Percentiles rank a stretch among this genome's conserved stretches.
Evolutionary conservation across 1,140 invertebrate genomes (phyloP).

Genomic region (Zaprionus inermis): DNA sequence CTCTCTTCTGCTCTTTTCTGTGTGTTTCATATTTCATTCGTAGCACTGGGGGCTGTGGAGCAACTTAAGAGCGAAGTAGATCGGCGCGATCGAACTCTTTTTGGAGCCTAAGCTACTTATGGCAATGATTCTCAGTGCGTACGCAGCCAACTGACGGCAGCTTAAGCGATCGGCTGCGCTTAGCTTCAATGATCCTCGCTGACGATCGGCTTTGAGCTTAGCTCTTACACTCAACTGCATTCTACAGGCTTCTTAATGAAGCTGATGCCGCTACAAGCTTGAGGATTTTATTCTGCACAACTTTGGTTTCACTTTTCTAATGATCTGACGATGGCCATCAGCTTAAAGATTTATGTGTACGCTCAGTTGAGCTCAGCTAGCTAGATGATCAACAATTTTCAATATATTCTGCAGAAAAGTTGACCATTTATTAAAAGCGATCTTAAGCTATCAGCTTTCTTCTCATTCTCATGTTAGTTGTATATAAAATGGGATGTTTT

Average conservation of each 20-base stretch:
- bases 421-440: neutral
- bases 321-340: neutral
- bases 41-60: conserved; percentile 14
- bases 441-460: too few species aligned
- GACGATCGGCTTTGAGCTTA: neutral
- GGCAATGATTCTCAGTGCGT: neutral
- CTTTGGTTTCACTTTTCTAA: neutral
- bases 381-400: neutral
- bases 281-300: neutral
- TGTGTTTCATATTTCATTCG: conserved; percentile 60
- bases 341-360: neutral
- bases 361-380: neutral
- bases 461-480: too few species aligned
- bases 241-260: neutral
- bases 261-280: neutral
- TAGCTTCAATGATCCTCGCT: conserved; percentile 4
- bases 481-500: too few species aligned
- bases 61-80: conserved; percentile 37
- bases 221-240: conserved; percentile 32
- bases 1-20: conserved; percentile 16
- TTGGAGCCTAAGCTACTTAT: conserved; percentile 42
- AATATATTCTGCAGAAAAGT: neutral
- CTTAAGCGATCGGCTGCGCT: conserved; percentile 1
- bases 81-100: conserved; percentile 2
- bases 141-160: neutral